phyloP scores from a whole-genome alignment of 2,888 invertebrate species.

The Germaria angustata region DNA sequence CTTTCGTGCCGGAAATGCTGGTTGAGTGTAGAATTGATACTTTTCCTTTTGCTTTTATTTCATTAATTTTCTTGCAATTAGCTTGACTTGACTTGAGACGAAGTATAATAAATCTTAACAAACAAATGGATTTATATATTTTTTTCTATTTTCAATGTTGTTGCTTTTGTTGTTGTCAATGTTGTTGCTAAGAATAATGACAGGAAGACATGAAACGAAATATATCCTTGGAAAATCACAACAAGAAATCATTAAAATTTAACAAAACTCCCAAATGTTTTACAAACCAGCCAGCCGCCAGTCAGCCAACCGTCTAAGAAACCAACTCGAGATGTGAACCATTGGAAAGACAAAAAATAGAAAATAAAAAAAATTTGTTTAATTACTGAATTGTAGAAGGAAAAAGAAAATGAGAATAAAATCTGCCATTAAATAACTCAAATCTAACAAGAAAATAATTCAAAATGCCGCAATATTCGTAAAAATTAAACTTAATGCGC shows the following conservation, averaged over 20 bases:
- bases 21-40: not conserved
- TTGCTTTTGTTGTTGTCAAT: not conserved
- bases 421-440: not conserved
- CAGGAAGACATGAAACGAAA: constrained; percentile 42
- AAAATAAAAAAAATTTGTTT: constrained; percentile 1
- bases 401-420: not conserved
- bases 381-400: constrained; percentile 20
- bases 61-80: constrained; percentile 26
- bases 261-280: not conserved
- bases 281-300: no score
- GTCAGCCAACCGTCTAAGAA: not conserved
- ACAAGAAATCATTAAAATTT: constrained; percentile 39
- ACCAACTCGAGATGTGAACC: not conserved
- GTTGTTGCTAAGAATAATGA: constrained; percentile 25
- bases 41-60: not conserved
- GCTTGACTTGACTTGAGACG: not conserved
- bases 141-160: constrained; percentile 14
- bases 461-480: constrained; percentile 19
- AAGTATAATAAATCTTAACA: constrained; percentile 16
- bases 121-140: constrained; percentile 9
- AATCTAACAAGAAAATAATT: constrained; percentile 4
- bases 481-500: not conserved
- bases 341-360: not conserved
- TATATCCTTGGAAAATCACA: constrained; percentile 53
- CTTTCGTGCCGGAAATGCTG: not conserved